Percentiles rank a stretch among this genome's conserved stretches.
phyloP scores from a whole-genome alignment of 2,888 invertebrate species.

The Chaetogeoica ovagalla region DNA sequence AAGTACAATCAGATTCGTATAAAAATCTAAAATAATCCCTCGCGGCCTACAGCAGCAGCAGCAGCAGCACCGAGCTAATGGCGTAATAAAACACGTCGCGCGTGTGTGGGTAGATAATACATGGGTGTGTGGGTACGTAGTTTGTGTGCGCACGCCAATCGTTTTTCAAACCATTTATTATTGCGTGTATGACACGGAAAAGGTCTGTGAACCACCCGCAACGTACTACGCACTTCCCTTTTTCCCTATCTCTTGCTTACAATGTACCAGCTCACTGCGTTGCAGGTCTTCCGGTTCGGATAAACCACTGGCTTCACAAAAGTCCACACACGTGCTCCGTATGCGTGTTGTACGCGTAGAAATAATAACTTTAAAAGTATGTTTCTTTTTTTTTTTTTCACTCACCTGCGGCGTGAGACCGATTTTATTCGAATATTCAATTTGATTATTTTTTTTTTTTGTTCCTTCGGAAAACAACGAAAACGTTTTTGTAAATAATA shows the following conservation, averaged over 20 bases:
- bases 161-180: conserved; percentile 45
- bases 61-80: background rate
- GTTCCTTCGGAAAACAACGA: too few species aligned
- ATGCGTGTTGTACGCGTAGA: too few species aligned
- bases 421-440: too few species aligned
- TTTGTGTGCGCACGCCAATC: background rate
- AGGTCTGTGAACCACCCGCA: background rate
- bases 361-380: too few species aligned
- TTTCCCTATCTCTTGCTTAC: background rate
- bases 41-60: background rate
- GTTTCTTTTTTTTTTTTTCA: too few species aligned
- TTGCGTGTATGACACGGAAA: conserved; percentile 35
- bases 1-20: conserved; percentile 18
- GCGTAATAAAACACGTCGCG: conserved; percentile 23
- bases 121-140: background rate
- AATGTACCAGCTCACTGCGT: background rate
- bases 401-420: too few species aligned
- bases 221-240: background rate
- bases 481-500: too few species aligned
- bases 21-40: conserved; percentile 43
- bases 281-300: too few species aligned
- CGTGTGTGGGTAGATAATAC: background rate
- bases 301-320: too few species aligned
- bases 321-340: too few species aligned
- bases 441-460: too few species aligned